Percentiles rank a stretch among this genome's conserved stretches.
Conservation (phyloP, 2,113 vertebrate species). For the Apeltes quadracus region DNA sequence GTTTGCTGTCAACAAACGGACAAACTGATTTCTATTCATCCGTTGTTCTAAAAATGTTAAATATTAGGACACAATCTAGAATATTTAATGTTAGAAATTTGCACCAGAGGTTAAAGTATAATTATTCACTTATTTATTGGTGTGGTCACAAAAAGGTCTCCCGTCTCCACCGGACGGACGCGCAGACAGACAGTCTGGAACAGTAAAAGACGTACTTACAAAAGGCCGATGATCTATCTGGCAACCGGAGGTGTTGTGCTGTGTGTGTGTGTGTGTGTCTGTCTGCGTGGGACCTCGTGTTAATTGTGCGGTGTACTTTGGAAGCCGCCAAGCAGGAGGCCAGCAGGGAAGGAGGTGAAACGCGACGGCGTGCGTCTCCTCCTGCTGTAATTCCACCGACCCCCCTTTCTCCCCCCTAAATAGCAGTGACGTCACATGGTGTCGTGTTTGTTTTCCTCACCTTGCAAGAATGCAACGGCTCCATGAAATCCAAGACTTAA, state of each 20-base stretch:
- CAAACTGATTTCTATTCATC: not conserved
- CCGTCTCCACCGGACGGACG: constrained; percentile 59
- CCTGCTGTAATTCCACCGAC: constrained; percentile 71
- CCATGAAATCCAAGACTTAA: no score
- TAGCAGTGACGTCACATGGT: constrained; percentile 76
- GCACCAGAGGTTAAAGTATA: constrained; percentile 15
- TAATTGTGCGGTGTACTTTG: constrained; percentile 54
- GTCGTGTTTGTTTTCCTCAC: constrained; percentile 56
- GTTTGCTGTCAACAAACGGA: not conserved
- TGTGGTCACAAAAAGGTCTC: constrained; percentile 53
- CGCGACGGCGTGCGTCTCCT: constrained; percentile 71
- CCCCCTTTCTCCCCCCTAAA: constrained; percentile 73
- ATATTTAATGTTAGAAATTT: no score
- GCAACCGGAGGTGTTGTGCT: constrained; percentile 50
- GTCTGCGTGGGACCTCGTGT: not conserved
- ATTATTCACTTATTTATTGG: constrained; percentile 40
- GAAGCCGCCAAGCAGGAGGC: constrained; percentile 51
- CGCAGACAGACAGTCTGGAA: constrained; percentile 49
- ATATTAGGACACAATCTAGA: no score
- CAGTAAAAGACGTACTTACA: constrained; percentile 62
- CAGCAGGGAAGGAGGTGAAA: constrained; percentile 62
- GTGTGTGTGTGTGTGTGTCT: constrained; percentile 8
- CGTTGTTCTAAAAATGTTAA: not conserved
- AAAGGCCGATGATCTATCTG: constrained; percentile 69
- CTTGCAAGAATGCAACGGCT: not conserved